Evolutionary conservation across 1,140 invertebrate genomes (phyloP).

Genomic region (Drosophila malerkotliana): DNA sequence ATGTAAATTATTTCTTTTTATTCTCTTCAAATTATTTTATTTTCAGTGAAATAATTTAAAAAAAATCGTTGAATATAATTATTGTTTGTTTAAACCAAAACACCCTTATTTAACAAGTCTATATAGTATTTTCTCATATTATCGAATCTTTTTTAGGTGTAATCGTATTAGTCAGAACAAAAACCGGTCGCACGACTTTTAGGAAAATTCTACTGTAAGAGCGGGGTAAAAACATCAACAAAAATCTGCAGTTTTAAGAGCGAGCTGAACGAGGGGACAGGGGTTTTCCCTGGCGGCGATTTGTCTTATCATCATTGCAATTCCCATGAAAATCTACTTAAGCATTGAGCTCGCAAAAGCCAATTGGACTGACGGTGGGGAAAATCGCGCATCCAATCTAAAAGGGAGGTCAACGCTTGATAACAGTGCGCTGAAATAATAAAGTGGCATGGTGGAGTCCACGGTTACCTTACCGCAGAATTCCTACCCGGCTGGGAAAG

Average conservation of each 20-base stretch:
- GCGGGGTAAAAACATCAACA: not conserved
- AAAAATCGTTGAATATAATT: no score
- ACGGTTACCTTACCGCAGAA: slow-evolving; percentile 42
- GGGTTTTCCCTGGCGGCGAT: slow-evolving; percentile 20
- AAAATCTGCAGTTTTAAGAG: not conserved
- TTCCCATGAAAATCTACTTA: slow-evolving; percentile 20
- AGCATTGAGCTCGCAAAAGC: slow-evolving; percentile 15
- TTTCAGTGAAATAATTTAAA: not conserved
- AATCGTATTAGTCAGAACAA: not conserved
- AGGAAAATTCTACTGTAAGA: slow-evolving; percentile 12
- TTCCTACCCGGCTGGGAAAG: slow-evolving; percentile 52
- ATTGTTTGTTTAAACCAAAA: not conserved
- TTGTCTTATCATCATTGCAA: slow-evolving; percentile 47
- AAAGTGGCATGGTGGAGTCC: not conserved
- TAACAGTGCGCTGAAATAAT: slow-evolving; percentile 31
- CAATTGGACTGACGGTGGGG: not conserved
- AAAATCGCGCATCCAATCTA: slow-evolving; percentile 42
- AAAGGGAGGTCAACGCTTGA: slow-evolving; percentile 50
- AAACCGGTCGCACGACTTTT: slow-evolving; percentile 36
- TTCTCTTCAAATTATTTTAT: not conserved
- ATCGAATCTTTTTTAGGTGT: not conserved
- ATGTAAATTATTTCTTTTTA: not conserved
- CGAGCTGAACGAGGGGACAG: not conserved
- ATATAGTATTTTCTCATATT: not conserved
- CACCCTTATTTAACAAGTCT: not conserved